Base-by-base conservation (phyloP, 1,140 invertebrate species). In the Sipha flava region DNA sequence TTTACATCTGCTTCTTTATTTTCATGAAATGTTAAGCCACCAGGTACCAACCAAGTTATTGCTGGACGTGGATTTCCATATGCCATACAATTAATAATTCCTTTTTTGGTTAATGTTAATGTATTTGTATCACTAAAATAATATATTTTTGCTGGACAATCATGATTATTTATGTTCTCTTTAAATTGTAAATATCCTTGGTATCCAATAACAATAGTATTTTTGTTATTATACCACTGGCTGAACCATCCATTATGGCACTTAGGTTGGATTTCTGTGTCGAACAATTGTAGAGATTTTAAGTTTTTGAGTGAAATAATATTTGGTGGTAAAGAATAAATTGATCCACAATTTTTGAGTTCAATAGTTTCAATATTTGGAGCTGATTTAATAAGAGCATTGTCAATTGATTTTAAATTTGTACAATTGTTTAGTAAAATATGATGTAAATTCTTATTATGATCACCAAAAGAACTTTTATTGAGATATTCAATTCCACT, bases 1-100 rank as follows among this genome's bases (percentile, higher is more conserved):
- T 85, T 85, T 2, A 88, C 88, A 82, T 93, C 90, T 0, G 92
- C 91, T 90, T 92, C 92, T 59, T 77, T 77, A 54, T 77, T 77
- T 59, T 59, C 21, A 80, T 93, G 92, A 82, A 89, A 90, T 29
- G 90, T 86, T 83, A 88, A 85, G 16, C 90, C 88, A 1, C 86
- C 88, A 0, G 94, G 94, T 1, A 94, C 95, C 31, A 94, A 89
- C 95, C 95, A 97, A 5, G 93, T 93, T 14, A 96, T 89, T 21
- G 91, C 91, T 4, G 94, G 94, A 37, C 87, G 84, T 0, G 93
- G 94, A 84, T 92, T 91, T 10, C 93, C 94, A 37, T 86, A 87
- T 82, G 91, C 93, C 79, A 89, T 89, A 85, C 95, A 96, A 83
- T 93, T 90, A 12, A 97, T 86, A 12, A n/a, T 77, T 9, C 73